These are phyloP conservation scores for Perizoma flavofasciatum DNA, from an alignment of 2,888 invertebrate genomes.

Conservation along the genomic window DNA sequence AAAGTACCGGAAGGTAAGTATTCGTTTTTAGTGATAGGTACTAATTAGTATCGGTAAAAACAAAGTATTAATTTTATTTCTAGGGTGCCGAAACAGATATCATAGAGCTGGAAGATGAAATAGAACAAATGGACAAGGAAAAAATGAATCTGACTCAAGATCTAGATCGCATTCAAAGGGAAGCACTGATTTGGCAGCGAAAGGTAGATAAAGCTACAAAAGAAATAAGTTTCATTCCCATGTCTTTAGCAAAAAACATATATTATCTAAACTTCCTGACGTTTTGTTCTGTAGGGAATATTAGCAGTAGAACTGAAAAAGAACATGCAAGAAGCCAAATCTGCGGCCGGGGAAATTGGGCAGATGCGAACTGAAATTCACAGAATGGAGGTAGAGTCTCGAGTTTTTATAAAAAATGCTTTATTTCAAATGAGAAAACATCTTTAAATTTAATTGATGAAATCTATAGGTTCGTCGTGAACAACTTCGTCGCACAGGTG, in stretches of 20 bases:
- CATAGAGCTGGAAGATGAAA: conserved; percentile 87
- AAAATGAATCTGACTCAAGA: conserved; percentile 86
- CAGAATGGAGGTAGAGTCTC: conserved; percentile 87
- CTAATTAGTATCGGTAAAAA: too few species aligned
- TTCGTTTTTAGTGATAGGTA: too few species aligned
- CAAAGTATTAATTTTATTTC: conserved; percentile 29
- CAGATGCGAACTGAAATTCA: conserved; percentile 92
- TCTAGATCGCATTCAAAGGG: conserved; percentile 85
- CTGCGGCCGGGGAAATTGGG: conserved; percentile 88
- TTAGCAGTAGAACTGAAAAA: conserved; percentile 88
- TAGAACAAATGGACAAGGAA: conserved; percentile 86
- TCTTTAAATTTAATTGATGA: too few species aligned
- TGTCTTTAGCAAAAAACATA: too few species aligned
- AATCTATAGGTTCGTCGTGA: conserved; percentile 67
- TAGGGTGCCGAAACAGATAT: conserved; percentile 88
- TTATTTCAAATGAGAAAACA: not conserved
- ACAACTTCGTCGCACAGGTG: conserved; percentile 71
- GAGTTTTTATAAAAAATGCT: not conserved
- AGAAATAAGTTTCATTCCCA: too few species aligned
- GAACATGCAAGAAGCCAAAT: conserved; percentile 86
- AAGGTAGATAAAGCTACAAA: conserved; percentile 75
- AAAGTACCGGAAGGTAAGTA: too few species aligned
- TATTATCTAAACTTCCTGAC: not conserved
- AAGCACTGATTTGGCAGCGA: conserved; percentile 92
- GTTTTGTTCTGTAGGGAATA: conserved; percentile 65